Percentiles rank a stretch among this genome's conserved stretches.
phyloP scores from a whole-genome alignment of 35 echinoderm and acorn worm species.

The Apostichopus parvimensis region DNA sequence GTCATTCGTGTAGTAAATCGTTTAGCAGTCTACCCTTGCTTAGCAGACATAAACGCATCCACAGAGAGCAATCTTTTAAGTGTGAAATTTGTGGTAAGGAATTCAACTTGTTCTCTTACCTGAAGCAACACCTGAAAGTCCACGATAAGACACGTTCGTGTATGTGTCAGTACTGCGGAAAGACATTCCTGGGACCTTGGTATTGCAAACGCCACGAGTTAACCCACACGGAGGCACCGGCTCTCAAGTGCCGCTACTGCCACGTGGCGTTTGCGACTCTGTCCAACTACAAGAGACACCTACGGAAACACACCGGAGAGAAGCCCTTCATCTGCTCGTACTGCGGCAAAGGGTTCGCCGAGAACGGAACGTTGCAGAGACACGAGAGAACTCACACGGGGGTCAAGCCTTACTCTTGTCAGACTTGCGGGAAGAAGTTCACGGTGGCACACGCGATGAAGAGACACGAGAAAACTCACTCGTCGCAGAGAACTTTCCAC shows the following conservation, averaged over 20 bases:
- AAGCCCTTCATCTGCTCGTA: slow-evolving; percentile 36
- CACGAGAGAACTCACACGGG: slow-evolving; percentile 35
- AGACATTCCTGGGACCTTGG: slow-evolving; percentile 48
- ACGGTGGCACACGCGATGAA: slow-evolving; percentile 64
- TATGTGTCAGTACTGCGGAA: slow-evolving; percentile 52
- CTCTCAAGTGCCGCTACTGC: slow-evolving; percentile 44
- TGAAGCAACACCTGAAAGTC: slow-evolving; percentile 43
- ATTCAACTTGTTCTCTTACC: slow-evolving; percentile 25
- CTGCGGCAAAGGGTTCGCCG: slow-evolving; percentile 39
- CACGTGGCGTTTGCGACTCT: slow-evolving; percentile 7
- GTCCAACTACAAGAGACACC: slow-evolving; percentile 33
- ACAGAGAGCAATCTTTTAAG: slow-evolving; percentile 12
- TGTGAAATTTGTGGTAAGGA: slow-evolving; percentile 32
- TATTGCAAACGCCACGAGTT: slow-evolving; percentile 44
- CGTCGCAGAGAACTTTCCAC: slow-evolving; percentile 45
- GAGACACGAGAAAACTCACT: slow-evolving; percentile 67
- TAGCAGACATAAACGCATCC: slow-evolving; percentile 26
- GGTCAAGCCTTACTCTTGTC: slow-evolving; percentile 31
- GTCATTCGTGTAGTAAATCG: background rate
- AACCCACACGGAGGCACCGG: slow-evolving; percentile 27
- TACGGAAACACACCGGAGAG: slow-evolving; percentile 36
- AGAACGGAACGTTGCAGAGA: slow-evolving; percentile 26
- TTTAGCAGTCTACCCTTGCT: slow-evolving; percentile 2
- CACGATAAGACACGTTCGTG: slow-evolving; percentile 26
- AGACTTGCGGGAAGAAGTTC: slow-evolving; percentile 67